phyloP scores from a whole-genome alignment of 2,888 invertebrate species.

The Malthinus flaveolus region DNA sequence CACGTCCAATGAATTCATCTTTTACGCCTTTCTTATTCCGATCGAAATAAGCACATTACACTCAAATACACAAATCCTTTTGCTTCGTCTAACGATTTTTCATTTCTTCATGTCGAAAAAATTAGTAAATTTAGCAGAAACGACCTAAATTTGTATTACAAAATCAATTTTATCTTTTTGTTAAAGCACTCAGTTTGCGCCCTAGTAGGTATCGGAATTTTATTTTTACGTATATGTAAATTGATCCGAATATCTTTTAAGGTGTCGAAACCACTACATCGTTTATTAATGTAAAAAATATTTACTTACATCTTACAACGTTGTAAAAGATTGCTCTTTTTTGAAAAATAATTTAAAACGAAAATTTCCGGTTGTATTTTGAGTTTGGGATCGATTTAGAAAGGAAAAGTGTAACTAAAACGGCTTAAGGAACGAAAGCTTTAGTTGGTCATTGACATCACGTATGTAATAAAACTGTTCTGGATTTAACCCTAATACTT shows the following conservation, averaged over 20 bases:
- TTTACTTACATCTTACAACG: background rate
- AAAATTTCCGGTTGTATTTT: no score
- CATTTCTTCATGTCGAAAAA: no score
- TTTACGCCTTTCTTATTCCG: no score
- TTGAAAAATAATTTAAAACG: background rate
- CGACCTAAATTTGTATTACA: background rate
- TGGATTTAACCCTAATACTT: conserved; percentile 43
- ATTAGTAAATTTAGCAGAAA: background rate
- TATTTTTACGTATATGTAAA: conserved; percentile 18
- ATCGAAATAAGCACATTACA: no score
- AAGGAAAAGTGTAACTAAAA: conserved; percentile 36
- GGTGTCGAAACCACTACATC: conserved; percentile 17
- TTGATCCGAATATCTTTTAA: conserved; percentile 20
- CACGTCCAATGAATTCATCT: no score
- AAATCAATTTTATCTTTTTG: conserved; percentile 14
- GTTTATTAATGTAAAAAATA: conserved; percentile 15
- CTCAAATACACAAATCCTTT: no score
- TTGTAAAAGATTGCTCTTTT: background rate
- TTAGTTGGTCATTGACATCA: conserved; percentile 47
- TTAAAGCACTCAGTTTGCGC: conserved; percentile 15
- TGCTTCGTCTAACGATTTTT: no score
- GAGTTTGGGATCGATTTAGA: background rate
- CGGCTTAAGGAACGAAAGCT: conserved; percentile 30
- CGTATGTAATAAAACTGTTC: conserved; percentile 50
- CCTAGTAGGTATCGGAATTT: conserved; percentile 13